A percentile compares a stretch with the other conserved stretches of the same genome.
Evolutionary conservation across 2,888 invertebrate species (phyloP).

Genomic region (Operophtera brumata): DNA sequence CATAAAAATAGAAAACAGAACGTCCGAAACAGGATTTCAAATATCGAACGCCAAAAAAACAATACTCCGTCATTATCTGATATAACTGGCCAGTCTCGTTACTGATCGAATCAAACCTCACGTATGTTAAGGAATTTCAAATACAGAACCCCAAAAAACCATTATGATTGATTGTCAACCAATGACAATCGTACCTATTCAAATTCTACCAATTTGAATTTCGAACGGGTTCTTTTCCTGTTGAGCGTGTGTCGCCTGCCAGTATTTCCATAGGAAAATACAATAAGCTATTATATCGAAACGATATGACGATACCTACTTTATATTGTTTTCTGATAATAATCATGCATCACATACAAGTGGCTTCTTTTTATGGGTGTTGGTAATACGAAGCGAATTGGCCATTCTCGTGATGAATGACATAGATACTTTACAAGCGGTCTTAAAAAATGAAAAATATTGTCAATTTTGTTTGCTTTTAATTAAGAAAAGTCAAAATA

Average conservation of each 20-base stretch:
- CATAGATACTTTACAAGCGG: neutral
- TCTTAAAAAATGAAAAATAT: too few relatives aligned
- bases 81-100: slow-evolving; percentile 52
- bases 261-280: slow-evolving; percentile 60
- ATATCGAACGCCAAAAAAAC: slow-evolving; percentile 37
- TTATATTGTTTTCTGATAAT: slow-evolving; percentile 31
- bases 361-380: neutral
- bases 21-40: slow-evolving; percentile 38
- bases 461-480: too few relatives aligned
- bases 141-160: slow-evolving; percentile 47
- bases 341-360: slow-evolving; percentile 3
- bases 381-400: neutral
- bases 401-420: neutral
- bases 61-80: slow-evolving; percentile 43
- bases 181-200: slow-evolving; percentile 75
- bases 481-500: too few relatives aligned
- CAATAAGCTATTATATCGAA: slow-evolving; percentile 63
- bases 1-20: slow-evolving; percentile 38
- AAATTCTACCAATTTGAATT: slow-evolving; percentile 74
- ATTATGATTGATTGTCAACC: slow-evolving; percentile 79
- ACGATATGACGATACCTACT: slow-evolving; percentile 41
- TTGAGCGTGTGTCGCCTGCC: slow-evolving; percentile 55
- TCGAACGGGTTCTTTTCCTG: slow-evolving; percentile 74
- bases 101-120: slow-evolving; percentile 64
- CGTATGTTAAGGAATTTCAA: slow-evolving; percentile 72